Conservation (phyloP, 2,888 invertebrate genomes). For the Onthophagus sagittarius region DNA sequence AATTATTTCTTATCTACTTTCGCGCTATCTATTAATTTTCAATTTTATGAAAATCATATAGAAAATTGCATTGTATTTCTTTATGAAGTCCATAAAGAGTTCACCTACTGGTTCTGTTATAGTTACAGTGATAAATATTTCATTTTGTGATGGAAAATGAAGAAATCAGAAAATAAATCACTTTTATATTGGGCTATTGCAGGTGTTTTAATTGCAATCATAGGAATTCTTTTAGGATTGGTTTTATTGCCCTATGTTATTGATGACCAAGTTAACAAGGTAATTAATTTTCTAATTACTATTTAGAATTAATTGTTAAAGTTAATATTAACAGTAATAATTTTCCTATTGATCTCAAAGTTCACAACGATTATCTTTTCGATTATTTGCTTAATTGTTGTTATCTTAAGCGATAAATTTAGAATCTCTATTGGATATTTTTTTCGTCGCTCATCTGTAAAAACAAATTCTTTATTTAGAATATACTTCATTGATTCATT, state of each 20-base stretch:
- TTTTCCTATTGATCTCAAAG: neutral
- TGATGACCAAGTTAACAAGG: conserved; percentile 2
- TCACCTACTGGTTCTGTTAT: too few relatives aligned
- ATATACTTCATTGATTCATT: too few relatives aligned
- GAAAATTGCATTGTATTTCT: too few relatives aligned
- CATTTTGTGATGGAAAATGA: neutral
- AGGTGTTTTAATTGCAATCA: neutral
- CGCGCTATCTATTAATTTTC: too few relatives aligned
- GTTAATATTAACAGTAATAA: too few relatives aligned
- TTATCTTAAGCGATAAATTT: neutral
- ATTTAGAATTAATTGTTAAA: too few relatives aligned
- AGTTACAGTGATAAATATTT: too few relatives aligned
- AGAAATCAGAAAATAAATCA: neutral
- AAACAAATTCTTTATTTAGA: neutral
- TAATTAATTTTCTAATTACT: neutral
- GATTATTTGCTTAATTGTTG: neutral
- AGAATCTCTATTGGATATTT: neutral
- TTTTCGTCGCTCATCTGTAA: neutral
- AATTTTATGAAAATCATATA: too few relatives aligned
- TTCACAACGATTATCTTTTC: neutral
- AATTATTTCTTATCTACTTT: too few relatives aligned
- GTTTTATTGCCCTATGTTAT: neutral
- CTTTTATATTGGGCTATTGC: conserved; percentile 1
- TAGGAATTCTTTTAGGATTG: neutral
- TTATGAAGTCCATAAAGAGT: too few relatives aligned